Base-by-base conservation (phyloP, 2,888 invertebrate genomes). In the Lasioglossum oenotherae region DNA sequence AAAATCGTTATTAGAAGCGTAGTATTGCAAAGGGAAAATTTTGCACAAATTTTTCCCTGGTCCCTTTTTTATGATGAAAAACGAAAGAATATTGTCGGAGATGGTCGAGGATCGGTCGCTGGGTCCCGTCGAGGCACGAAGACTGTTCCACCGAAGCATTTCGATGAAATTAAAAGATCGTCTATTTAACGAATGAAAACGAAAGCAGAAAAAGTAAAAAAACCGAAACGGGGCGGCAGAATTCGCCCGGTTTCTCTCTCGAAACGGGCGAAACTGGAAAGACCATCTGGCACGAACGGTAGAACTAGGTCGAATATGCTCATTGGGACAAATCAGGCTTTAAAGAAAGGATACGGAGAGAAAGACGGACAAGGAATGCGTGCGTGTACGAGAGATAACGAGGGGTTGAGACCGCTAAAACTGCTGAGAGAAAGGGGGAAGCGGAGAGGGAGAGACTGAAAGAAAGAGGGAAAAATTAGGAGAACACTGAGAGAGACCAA, bases 101-200 rank as follows among this genome's bases (percentile, higher is more conserved):
- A 27, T 41, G 35, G 31, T 74, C 74, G 74, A 71, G 69, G 72
- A 71, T 83, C 76, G 80, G 76, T 88, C 78, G 80, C 79, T 73
- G 79, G 72, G 81, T 83, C 91, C 86, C 83, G 88, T 88, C 81
- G 87, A 91, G 90, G 90, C 90, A 85, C 89, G 80, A 80, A 72
- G 46, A 87, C 90, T 91, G 91, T 93, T 92, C 92, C 93, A 93
- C 92, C 92, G 92, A 93, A 93, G 92, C 91, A 93, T 92, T 93
- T 92, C 92, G 92, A 93, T 93, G 90, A 91, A 90, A 71, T 38
- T 89, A n/a, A 71, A 87, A 85, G 79, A 78, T 88, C 86, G 87
- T 89, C 80, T 83, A 84, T n/a, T 71, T 71, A 69, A 69, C 23
- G 35, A 69, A 69, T 10, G 1, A 23, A 67, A 67, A 38, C 0